These are phyloP conservation scores for Campylomormyrus tamandua DNA, from an alignment of 2,113 vertebrate genomes.

Conservation along the genomic window DNA sequence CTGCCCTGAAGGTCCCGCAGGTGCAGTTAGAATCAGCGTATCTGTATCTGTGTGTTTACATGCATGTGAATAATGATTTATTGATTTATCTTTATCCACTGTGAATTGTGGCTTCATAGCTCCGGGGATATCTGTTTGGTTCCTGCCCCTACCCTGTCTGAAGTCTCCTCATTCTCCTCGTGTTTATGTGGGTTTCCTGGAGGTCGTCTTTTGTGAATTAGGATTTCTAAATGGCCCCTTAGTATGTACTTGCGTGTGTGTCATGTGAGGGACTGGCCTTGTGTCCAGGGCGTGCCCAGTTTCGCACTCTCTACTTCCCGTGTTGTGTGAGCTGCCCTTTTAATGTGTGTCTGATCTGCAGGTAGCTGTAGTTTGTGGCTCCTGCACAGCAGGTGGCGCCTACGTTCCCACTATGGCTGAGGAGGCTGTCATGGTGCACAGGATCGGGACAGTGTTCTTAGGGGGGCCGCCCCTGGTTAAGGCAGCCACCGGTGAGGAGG, in stretches of 20 bases:
- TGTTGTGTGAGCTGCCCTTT: not conserved
- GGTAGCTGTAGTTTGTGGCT: slow-evolving; percentile 80
- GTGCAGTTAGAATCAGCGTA: slow-evolving; percentile 39
- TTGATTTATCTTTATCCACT: not conserved
- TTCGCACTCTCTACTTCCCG: not conserved
- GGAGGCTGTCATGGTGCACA: slow-evolving; percentile 69
- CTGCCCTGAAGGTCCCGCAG: slow-evolving; percentile 76
- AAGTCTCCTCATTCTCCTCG: not conserved
- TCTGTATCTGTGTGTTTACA: not conserved
- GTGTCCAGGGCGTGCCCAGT: not conserved
- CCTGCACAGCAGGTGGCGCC: slow-evolving; percentile 75
- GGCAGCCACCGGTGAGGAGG: slow-evolving; percentile 75
- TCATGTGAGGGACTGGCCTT: not conserved
- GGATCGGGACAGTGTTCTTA: slow-evolving; percentile 77
- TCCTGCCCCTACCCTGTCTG: not conserved
- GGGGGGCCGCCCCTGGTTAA: slow-evolving; percentile 79
- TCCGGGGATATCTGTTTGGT: not conserved
- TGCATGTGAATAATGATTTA: not conserved
- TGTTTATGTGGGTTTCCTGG: not conserved
- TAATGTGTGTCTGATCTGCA: slow-evolving; percentile 32
- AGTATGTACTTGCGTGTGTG: not conserved
- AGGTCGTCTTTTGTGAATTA: not conserved
- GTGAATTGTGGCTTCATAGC: not conserved
- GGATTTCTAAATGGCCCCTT: not conserved
- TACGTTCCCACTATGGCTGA: slow-evolving; percentile 77